Evolutionary conservation across 2,113 vertebrate species (phyloP), one percentile per base, ranked within the genome.

Genomic region (Chascanopsetta lugubris): DNA sequence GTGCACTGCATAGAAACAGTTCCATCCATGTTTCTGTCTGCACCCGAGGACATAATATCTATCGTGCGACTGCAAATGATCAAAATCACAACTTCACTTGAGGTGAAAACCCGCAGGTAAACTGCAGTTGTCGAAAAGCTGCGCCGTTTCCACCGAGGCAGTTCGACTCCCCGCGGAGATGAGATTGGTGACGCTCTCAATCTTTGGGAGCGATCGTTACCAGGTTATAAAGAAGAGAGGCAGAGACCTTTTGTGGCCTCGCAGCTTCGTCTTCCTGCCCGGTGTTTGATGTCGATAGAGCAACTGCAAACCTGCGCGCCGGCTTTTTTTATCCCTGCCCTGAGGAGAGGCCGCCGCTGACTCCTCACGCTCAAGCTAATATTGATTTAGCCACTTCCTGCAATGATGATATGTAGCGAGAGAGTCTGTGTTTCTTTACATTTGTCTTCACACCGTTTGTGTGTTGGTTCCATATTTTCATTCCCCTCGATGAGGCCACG

Each of bases 361-460:
- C 43, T 38, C 69, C 77, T 71, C 57, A 42, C 62, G 56, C 50
- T 59, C 2, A 50, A 42, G 30, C 46, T 34, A 34, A 4, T 62
- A 80, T 73, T 66, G 78, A 84, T 85, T 79, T 50, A 22, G 30
- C 26, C 25, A 55, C 47, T 61, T 78, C 40, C 42, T 46, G 18
- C 48, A 60, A 64, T 75, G 48, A 72, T 64, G 34, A 21, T 53
- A 20, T 51, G 56, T 51, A 47, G 65, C 38, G 53, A 43, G 65
- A 27, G 48, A 68, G 60, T 71, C 34, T 1, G 40, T 55, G 63
- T 46, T 63, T 76, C 72, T 76, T 49, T 58, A 72, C 27, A 29
- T 29, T 84, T 68, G 73, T 61, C 62, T 74, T 48, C 15, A 51
- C 30, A 34, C 47, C 42, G n/a, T 50, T 64, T 56, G 20, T 69